phyloP scores from a whole-genome alignment of 2,797 vertebrate species.

The Phylloscopus collybita region DNA sequence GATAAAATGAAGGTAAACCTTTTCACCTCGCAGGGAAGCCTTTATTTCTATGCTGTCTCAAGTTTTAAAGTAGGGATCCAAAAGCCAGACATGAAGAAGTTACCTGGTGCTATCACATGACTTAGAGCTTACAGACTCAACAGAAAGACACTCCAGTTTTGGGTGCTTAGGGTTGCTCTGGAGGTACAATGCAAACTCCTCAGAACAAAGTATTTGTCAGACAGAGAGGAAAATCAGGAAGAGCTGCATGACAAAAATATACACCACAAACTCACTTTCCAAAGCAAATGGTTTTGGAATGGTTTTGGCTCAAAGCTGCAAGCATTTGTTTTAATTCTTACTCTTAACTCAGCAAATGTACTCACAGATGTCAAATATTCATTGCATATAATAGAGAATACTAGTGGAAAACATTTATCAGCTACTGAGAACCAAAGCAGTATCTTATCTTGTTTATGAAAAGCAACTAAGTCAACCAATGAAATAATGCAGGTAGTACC shows the following conservation, averaged over 20 bases:
- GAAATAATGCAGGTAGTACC: neutral
- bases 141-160: neutral
- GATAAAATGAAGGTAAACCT: neutral
- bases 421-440: neutral
- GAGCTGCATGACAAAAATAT: neutral
- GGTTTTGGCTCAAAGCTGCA: neutral
- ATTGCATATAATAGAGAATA: neutral
- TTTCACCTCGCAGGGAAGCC: neutral
- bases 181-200: neutral
- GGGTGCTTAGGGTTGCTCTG: neutral
- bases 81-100: neutral
- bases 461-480: neutral
- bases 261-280: neutral
- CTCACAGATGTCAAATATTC: neutral
- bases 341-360: neutral
- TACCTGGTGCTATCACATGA: neutral
- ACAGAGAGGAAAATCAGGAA: neutral
- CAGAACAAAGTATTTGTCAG: neutral
- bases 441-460: neutral
- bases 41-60: neutral
- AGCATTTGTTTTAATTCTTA: neutral
- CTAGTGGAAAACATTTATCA: neutral
- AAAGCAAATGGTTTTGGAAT: neutral
- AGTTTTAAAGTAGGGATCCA: neutral
- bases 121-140: neutral